Conservation (phyloP, 2,888 invertebrate genomes). For the Drosophila borborema region DNA sequence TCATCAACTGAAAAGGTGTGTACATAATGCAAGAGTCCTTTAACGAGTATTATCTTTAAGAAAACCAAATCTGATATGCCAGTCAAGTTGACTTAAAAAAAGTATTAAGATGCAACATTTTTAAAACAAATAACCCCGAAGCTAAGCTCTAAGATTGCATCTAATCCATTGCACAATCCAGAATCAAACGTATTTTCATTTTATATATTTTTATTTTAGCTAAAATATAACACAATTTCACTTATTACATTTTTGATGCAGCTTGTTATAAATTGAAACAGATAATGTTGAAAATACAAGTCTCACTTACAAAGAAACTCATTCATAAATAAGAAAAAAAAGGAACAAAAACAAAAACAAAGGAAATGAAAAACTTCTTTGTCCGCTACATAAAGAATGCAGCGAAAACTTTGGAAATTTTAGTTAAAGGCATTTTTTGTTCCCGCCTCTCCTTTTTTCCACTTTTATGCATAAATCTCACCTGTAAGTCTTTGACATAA, state of each 20-base stretch:
- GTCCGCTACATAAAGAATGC: constrained; percentile 49
- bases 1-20: constrained; percentile 60
- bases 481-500: constrained; percentile 52
- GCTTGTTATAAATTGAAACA: constrained; percentile 35
- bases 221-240: constrained; percentile 4
- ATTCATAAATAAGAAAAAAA: constrained; percentile 2
- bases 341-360: not conserved
- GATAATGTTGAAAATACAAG: constrained; percentile 38
- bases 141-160: constrained; percentile 39
- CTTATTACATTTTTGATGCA: constrained; percentile 7
- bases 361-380: constrained; percentile 23
- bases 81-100: constrained; percentile 50
- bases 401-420: constrained; percentile 53
- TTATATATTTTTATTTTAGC: constrained; percentile 1
- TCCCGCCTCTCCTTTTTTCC: constrained; percentile 28
- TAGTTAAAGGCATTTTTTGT: constrained; percentile 39
- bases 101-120: constrained; percentile 65
- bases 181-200: constrained; percentile 21
- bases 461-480: constrained; percentile 51
- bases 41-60: constrained; percentile 75
- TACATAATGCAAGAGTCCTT: constrained; percentile 72
- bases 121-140: constrained; percentile 27
- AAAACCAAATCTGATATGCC: constrained; percentile 38
- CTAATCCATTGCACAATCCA: constrained; percentile 9
- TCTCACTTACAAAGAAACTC: constrained; percentile 35